Percentiles rank a stretch among this genome's conserved stretches.
Evolutionary conservation across 2,797 vertebrate species (phyloP).

Genomic region (Lepilemur septentrionalis): DNA sequence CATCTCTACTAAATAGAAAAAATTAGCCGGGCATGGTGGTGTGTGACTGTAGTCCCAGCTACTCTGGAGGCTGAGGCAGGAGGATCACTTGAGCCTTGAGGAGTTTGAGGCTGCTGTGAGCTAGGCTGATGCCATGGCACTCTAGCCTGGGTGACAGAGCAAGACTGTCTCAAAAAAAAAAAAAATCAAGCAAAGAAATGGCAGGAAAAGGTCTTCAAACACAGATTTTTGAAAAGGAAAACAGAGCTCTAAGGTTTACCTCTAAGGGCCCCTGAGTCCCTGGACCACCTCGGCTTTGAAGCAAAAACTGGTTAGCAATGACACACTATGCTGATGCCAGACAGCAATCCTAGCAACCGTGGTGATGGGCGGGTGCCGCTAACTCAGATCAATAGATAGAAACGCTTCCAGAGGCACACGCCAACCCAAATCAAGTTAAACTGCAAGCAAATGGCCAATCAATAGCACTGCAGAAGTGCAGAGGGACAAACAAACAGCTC

Average conservation of each 20-base stretch:
- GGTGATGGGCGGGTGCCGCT: not conserved
- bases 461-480: not conserved
- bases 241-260: not conserved
- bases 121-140: no score
- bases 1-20: no score
- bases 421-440: not conserved
- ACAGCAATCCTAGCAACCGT: not conserved
- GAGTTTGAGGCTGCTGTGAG: no score
- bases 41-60: no score
- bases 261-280: not conserved
- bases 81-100: no score
- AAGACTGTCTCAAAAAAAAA: no score
- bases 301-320: not conserved
- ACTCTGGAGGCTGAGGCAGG: no score
- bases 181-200: not conserved
- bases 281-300: not conserved
- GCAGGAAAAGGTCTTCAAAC: not conserved
- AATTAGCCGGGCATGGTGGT: no score
- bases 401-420: not conserved
- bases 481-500: not conserved
- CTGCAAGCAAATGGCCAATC: constrained; percentile 22
- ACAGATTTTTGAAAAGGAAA: not conserved
- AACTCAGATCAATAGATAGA: not conserved
- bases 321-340: not conserved
- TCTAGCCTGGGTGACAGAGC: no score